Evolutionary conservation across 1,140 invertebrate genomes (phyloP).

Genomic region (Drosophila arizonae): DNA sequence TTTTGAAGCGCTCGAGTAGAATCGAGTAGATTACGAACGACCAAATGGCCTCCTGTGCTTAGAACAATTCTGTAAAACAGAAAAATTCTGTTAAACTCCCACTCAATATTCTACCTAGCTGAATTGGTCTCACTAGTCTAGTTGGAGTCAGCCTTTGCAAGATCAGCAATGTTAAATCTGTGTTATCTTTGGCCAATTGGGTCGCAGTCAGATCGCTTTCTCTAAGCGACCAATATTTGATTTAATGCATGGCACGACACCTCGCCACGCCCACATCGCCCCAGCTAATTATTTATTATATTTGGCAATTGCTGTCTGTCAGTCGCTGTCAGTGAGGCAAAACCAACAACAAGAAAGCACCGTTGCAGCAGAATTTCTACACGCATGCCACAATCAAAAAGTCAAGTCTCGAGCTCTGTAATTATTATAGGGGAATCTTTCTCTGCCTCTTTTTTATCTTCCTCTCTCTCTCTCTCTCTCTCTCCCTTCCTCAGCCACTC

Average conservation of each 20-base stretch:
- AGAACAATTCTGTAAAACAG: no score
- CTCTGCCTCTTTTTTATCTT: neutral
- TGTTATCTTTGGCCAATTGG: conserved; percentile 36
- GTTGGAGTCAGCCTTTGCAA: neutral
- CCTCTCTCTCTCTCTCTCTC: neutral
- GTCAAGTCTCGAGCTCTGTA: conserved; percentile 45
- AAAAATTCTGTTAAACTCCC: no score
- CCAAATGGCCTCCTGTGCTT: no score
- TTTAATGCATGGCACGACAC: conserved; percentile 73
- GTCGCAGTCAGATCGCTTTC: conserved; percentile 62
- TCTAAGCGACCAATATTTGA: conserved; percentile 69
- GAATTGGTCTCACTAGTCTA: no score
- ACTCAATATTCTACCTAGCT: no score
- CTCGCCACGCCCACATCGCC: conserved; percentile 58
- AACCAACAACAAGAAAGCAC: conserved; percentile 24
- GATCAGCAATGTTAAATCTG: conserved; percentile 25
- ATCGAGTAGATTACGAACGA: no score
- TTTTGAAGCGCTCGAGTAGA: no score
- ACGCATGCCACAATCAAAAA: conserved; percentile 65
- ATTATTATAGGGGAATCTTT: conserved; percentile 52
- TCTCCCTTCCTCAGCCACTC: conserved; percentile 2
- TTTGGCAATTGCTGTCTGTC: conserved; percentile 81
- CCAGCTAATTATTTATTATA: conserved; percentile 80
- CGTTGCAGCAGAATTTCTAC: conserved; percentile 73
- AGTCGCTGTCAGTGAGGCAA: conserved; percentile 65